Evolutionary conservation across 2,797 vertebrate species (phyloP), one percentile per base, ranked within the genome.

Genomic region (Pangasius mekongensis): DNA sequence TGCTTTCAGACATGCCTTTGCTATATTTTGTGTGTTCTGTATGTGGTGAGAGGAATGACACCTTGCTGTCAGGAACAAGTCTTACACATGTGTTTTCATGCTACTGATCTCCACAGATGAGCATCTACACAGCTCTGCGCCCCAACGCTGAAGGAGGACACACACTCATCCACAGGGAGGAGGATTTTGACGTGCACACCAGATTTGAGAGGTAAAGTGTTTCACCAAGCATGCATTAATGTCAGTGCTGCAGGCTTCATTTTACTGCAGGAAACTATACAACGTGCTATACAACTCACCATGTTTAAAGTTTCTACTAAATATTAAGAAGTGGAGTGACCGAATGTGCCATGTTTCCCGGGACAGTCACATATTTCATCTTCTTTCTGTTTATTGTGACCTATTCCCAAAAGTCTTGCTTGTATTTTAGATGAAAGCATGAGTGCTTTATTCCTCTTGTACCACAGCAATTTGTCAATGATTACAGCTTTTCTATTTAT

Each of bases 191-290:
- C 24, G 94, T 99, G 52, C 94, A 97, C 91, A 95, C 94, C 91
- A 98, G 95, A 91, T 99, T 99, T 95, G 98, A 99, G 95, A 98
- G 97, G 99, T 98, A 89, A 24, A 54, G 39, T n/a, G 2, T 0
- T 43, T 56, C 11, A 78, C 1, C 16, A 20, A 7, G 47, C 69
- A 3, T 9, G 36, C 8, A 9, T 5, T 33, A 5, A 11, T 73
- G 33, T 67, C n/a, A 33, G 13, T 16, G 66, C 11, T 18, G n/a
- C 18, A 16, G 24, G 66, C 14, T 69, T 69, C 16, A 33, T 2
- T 69, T 69, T 5, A 33, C 8, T 33, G 2, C 69, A 73, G 69
- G 69, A 73, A 43, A 71, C 67, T n/a, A n/a, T n/a, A n/a, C n/a
- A n/a, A n/a, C n/a, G 3, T 71, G 33, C 3, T 67, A 5, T 1